Evolutionary conservation across 2,797 vertebrate genomes (phyloP).

Genomic region (Chelon auratus): DNA sequence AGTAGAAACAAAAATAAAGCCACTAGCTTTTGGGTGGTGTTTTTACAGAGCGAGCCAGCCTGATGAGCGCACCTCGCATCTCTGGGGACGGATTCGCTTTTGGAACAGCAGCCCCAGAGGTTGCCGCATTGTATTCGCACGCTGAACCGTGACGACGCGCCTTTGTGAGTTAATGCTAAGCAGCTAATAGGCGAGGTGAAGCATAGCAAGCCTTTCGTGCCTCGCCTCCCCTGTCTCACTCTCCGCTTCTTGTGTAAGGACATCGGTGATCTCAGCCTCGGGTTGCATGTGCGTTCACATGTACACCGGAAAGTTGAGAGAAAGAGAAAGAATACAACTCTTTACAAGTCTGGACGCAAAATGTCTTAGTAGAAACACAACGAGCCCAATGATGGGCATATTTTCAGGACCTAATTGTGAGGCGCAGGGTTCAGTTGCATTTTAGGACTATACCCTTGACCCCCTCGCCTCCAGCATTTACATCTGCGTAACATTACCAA

Average conservation of each 20-base stretch:
- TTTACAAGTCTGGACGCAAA: not conserved
- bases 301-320: not conserved
- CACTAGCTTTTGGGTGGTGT: too few species aligned
- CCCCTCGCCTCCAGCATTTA: conserved; percentile 8
- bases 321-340: not conserved
- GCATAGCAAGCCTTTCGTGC: conserved; percentile 1
- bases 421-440: conserved; percentile 2
- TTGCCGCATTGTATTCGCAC: not conserved
- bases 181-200: conserved; percentile 17
- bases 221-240: not conserved
- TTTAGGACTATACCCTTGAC: not conserved
- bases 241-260: conserved; percentile 6
- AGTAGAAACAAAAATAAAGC: too few species aligned
- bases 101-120: too few species aligned
- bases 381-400: not conserved
- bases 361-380: not conserved
- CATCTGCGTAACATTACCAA: conserved; percentile 49
- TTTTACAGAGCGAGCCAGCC: too few species aligned
- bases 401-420: too few species aligned
- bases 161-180: not conserved
- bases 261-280: not conserved
- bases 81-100: too few species aligned
- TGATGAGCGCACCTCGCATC: too few species aligned
- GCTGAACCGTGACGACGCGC: not conserved
- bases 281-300: not conserved